Base-by-base conservation (phyloP, 2,113 vertebrate species). In the Clinocottus analis region DNA sequence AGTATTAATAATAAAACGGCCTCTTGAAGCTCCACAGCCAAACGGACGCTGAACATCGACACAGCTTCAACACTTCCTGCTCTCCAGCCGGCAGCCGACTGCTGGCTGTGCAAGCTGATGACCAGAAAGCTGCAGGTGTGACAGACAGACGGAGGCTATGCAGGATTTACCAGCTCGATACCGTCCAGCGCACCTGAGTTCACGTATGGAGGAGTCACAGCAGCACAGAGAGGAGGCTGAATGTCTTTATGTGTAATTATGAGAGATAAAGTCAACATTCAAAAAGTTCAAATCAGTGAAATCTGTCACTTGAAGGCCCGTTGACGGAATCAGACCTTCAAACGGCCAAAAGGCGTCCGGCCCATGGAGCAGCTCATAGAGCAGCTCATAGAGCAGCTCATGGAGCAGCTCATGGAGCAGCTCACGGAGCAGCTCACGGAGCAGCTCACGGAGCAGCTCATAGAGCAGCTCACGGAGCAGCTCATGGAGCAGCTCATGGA, bases 141-240 rank as follows among this genome's bases (percentile, higher is more conserved):
- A n/a, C n/a, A n/a, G 49, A 49, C 67, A 71, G 60, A 80, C 37
- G n/a, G n/a, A n/a, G n/a, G n/a, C n/a, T n/a, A n/a, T n/a, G n/a
- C n/a, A n/a, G n/a, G n/a, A n/a, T 89, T 83, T 85, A 86, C 85
- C 76, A 82, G 69, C 41, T 62, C 83, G 72, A 56, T 84, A 65
- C 43, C 31, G 47, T 71, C 72, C 78, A 53, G 79, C 62, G 84
- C 72, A 86, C 35, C 82, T 85, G 74, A 71, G 59, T 47, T 11
- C 71, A 45, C 5, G 19, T 49, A 43, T 49, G 45, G 72, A 43
- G 69, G 31, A 3, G 51, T 66, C 51, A 80, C 43, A 61, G 56
- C 16, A 14, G 19, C 33, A 35, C 3, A 11, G 11, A 56, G 43
- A 8, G 3, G 45, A 62, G 47, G 69, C 23, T n/a, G n/a, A 53